phyloP scores from a whole-genome alignment of 2,888 invertebrate genomes.

The Anorthoa munda region DNA sequence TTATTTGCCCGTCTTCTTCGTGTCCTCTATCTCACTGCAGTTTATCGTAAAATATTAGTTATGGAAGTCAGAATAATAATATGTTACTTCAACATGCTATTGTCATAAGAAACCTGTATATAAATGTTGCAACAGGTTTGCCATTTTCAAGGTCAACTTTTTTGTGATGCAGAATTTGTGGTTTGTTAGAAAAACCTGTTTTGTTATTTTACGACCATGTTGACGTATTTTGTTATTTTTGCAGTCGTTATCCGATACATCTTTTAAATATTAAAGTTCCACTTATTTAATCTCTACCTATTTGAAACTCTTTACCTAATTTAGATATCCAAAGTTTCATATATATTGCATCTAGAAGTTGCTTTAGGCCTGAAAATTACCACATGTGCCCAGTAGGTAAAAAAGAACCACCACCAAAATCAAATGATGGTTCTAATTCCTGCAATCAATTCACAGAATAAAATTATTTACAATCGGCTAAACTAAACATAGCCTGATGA shows the following conservation, averaged over 20 bases:
- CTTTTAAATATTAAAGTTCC: neutral
- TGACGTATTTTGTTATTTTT: constrained; percentile 10
- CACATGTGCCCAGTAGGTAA: too few relatives aligned
- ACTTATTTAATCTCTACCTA: neutral
- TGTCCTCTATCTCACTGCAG: neutral
- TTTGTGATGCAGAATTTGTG: constrained; percentile 25
- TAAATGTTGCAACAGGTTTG: constrained; percentile 35
- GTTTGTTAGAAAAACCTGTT: constrained; percentile 41
- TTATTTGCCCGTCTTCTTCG: neutral
- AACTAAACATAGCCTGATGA: neutral
- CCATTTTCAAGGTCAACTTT: constrained; percentile 49
- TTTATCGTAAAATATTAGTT: neutral
- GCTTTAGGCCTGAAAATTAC: too few relatives aligned
- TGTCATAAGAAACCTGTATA: constrained; percentile 7
- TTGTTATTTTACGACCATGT: constrained; percentile 15
- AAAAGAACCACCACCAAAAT: neutral
- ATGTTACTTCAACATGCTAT: neutral
- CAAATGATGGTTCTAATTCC: neutral
- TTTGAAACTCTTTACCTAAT: neutral
- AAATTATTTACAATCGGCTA: neutral
- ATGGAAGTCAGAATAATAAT: neutral
- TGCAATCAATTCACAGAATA: neutral
- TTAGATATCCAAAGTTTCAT: neutral
- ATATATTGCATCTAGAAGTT: neutral
- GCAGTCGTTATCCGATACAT: neutral